Percentiles rank a stretch among this genome's conserved stretches.
Evolutionary conservation across 2,888 invertebrate species (phyloP).

Genomic region (Asteroscopus sphinx): DNA sequence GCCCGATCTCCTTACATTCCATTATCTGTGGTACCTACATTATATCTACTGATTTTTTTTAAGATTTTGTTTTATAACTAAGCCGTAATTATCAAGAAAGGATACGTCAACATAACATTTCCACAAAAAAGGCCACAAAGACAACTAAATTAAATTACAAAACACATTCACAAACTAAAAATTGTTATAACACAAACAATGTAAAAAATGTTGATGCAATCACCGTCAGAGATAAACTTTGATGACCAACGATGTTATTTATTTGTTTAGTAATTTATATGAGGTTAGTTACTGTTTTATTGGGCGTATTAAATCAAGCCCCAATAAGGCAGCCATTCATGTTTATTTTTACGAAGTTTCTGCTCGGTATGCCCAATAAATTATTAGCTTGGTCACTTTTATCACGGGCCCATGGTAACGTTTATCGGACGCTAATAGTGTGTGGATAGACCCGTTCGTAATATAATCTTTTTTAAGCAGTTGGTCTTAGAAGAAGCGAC

Average conservation of each 20-base stretch:
- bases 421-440: conserved; percentile 78
- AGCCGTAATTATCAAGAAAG: no score
- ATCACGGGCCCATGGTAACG: conserved; percentile 84
- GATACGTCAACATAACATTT: conserved; percentile 10
- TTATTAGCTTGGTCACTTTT: conserved; percentile 89
- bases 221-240: conserved; percentile 77
- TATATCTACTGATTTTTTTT: no score
- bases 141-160: conserved; percentile 46
- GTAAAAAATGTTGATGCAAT: conserved; percentile 70
- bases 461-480: conserved; percentile 35
- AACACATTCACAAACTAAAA: conserved; percentile 31
- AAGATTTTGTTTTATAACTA: no score
- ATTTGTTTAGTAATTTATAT: conserved; percentile 90
- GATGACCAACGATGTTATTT: conserved; percentile 88
- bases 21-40: no score
- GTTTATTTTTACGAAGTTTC: conserved; percentile 90
- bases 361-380: conserved; percentile 88
- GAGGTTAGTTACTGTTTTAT: conserved; percentile 90
- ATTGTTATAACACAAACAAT: conserved; percentile 62
- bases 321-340: conserved; percentile 90
- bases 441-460: conserved; percentile 67
- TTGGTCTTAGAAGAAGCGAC: conserved; percentile 15
- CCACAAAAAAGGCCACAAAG: conserved; percentile 19
- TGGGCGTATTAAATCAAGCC: conserved; percentile 88
- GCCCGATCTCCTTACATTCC: no score